Conservation (phyloP, 1,140 invertebrate species). For the Pogonus chalceus region DNA sequence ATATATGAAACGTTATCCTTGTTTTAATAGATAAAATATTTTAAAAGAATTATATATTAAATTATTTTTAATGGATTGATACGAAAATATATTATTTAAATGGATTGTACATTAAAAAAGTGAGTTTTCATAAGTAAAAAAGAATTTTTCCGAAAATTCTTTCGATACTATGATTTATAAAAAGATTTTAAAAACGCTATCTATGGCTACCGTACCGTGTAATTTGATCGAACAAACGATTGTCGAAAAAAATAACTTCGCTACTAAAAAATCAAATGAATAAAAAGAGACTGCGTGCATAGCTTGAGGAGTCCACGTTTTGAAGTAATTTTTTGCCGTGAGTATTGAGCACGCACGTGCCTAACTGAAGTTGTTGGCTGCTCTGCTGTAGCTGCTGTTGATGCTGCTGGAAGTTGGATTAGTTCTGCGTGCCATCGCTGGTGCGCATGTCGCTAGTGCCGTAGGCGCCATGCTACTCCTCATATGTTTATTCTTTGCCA, state of each 20-base stretch:
- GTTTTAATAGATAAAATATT: too few relatives aligned
- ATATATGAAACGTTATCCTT: too few relatives aligned
- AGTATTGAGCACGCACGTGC: neutral
- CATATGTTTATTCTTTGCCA: neutral
- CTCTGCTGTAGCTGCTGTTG: neutral
- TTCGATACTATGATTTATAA: neutral
- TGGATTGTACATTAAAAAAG: too few relatives aligned
- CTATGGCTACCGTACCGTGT: neutral
- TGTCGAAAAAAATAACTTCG: neutral
- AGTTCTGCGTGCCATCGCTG: neutral
- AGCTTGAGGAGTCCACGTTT: neutral
- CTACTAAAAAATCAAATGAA: neutral
- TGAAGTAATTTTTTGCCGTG: neutral
- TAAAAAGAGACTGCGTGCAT: neutral
- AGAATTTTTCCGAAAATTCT: neutral
- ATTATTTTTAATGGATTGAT: too few relatives aligned
- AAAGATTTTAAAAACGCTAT: neutral
- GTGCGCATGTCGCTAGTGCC: neutral
- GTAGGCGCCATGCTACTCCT: neutral
- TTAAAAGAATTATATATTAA: too few relatives aligned
- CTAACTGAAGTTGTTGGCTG: too few relatives aligned
- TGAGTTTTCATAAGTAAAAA: too few relatives aligned
- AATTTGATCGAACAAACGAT: neutral
- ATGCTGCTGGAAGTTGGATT: neutral
- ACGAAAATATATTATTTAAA: too few relatives aligned